Evolutionary conservation across 2,797 vertebrate genomes (phyloP), one percentile per base, ranked within the genome.

Genomic region (Choloepus didactylus): DNA sequence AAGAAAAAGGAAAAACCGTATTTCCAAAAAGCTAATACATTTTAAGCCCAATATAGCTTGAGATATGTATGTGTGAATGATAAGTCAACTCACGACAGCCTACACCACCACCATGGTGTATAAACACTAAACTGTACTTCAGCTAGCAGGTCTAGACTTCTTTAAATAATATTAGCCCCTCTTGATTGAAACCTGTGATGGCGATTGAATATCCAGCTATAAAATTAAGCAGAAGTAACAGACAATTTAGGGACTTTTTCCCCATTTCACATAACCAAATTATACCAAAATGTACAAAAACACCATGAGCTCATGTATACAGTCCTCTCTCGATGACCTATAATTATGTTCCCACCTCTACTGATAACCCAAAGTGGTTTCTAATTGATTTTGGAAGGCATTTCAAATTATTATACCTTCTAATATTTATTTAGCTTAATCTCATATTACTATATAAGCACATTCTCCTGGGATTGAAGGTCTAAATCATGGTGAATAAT

Each of bases 351-450:
- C 76, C 75, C 18, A 31, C 64, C 21, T 51, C 73, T 41, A 38
- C 75, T 16, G 31, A 92, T 27, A 86, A 70, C 23, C 12, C 75
- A 73, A 77, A 46, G 38, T 59, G 76, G 93, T 83, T 76, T 89
- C 73, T 95, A 62, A 62, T 69, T 90, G 85, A 91, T 93, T 95
- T 64, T 90, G 59, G 81, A 88, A 93, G 51, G 16, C 67, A 88
- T 93, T 93, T 93, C 88, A 80, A 91, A 81, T 90, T 16, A 25
- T 84, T 66, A 2, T 54, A 38, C 46, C 41, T 90, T 87, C 79
- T 80, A 54, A 35, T 46, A 41, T 90, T 56, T 81, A 27, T 38
- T 87, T 79, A 56, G 80, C 38, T 77, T 80, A 82, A 54, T 90
- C 85, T 93, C 69, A 27, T 80, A 54, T 60, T 77, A 16, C 54